Conservation (phyloP, 2,797 vertebrate species). For the Sebastes dallii region DNA sequence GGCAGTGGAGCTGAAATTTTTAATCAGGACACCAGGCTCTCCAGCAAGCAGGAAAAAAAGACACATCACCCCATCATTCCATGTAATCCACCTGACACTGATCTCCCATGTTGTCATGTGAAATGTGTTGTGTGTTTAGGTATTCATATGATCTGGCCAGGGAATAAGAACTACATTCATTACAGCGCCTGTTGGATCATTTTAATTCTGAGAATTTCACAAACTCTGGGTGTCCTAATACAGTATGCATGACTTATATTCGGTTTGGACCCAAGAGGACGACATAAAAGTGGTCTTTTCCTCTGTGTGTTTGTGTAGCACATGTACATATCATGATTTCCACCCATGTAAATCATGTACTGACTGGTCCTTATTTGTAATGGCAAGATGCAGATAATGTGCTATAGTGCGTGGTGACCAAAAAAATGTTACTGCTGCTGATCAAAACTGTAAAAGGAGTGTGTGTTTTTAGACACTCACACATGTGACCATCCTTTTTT, state of each 20-base stretch:
- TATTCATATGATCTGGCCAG: conserved; percentile 59
- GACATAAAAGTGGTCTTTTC: conserved; percentile 11
- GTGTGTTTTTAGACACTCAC: neutral
- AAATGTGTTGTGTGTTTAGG: conserved; percentile 69
- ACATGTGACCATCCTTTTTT: neutral
- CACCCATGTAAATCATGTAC: conserved; percentile 4
- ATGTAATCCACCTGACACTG: conserved; percentile 80
- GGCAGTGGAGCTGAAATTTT: conserved; percentile 85
- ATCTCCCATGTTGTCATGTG: conserved; percentile 69
- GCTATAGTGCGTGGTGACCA: neutral
- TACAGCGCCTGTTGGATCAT: conserved; percentile 46
- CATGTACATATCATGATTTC: conserved; percentile 14
- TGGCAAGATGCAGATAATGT: neutral
- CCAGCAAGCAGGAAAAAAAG: conserved; percentile 58
- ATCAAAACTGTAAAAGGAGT: neutral
- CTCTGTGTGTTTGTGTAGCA: conserved; percentile 23
- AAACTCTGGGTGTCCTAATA: conserved; percentile 39
- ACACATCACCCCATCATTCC: conserved; percentile 75
- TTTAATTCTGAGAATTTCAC: conserved; percentile 53
- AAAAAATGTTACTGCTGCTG: neutral
- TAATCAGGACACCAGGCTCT: conserved; percentile 83
- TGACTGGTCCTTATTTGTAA: conserved; percentile 8
- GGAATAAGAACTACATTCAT: conserved; percentile 65
- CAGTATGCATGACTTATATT: conserved; percentile 49
- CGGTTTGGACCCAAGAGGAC: conserved; percentile 23